Evolutionary conservation across 1,140 invertebrate genomes (phyloP).

Genomic region (Coboldia fuscipes): DNA sequence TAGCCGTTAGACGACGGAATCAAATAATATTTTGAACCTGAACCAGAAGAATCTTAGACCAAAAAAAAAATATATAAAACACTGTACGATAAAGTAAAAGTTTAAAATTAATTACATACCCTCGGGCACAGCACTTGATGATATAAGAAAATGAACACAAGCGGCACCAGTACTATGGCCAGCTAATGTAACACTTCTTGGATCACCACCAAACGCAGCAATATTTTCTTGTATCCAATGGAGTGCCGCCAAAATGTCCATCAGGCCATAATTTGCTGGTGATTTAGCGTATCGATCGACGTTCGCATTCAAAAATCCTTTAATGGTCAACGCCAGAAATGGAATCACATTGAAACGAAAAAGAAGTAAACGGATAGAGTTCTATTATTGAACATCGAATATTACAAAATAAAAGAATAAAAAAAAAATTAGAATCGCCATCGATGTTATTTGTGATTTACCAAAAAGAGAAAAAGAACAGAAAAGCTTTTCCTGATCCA

Average conservation of each 20-base stretch:
- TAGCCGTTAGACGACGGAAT: too few relatives aligned
- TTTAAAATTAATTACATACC: too few relatives aligned
- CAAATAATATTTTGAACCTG: too few relatives aligned
- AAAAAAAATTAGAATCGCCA: too few relatives aligned
- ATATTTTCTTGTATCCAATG: constrained; percentile 93
- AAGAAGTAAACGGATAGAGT: constrained; percentile 2
- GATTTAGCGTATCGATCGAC: constrained; percentile 59
- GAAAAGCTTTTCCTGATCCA: neutral
- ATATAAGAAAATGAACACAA: constrained; percentile 83
- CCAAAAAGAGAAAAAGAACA: neutral
- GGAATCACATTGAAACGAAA: constrained; percentile 5
- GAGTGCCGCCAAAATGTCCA: constrained; percentile 85
- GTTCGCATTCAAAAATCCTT: constrained; percentile 76
- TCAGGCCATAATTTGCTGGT: constrained; percentile 82
- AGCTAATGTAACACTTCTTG: constrained; percentile 78
- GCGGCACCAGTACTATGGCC: constrained; percentile 91
- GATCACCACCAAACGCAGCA: constrained; percentile 76
- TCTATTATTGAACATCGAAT: too few relatives aligned
- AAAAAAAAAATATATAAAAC: too few relatives aligned
- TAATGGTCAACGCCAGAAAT: constrained; percentile 19
- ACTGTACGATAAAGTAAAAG: too few relatives aligned
- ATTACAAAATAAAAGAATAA: too few relatives aligned
- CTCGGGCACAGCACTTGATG: constrained; percentile 77
- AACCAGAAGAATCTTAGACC: too few relatives aligned
- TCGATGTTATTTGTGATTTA: too few relatives aligned